A percentile compares a stretch with the other conserved stretches of the same genome.
phyloP scores from a whole-genome alignment of 2,888 invertebrate genomes.

The Netelia melanura region DNA sequence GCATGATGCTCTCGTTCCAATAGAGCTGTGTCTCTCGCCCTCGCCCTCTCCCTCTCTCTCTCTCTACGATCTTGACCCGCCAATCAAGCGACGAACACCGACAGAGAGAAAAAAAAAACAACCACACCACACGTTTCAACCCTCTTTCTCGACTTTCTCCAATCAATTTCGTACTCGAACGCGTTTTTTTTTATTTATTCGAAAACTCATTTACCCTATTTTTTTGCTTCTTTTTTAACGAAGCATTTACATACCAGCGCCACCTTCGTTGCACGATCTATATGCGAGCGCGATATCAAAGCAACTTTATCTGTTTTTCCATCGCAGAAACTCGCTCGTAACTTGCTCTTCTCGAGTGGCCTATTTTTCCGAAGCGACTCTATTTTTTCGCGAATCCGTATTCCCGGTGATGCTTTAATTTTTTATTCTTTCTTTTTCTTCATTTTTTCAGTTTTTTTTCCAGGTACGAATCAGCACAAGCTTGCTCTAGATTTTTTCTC shows the following conservation, averaged over 20 bases:
- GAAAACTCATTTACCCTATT: background rate
- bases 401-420: too few relatives aligned
- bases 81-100: constrained; percentile 17
- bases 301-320: constrained; percentile 52
- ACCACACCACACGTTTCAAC: constrained; percentile 26
- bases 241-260: too few relatives aligned
- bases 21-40: background rate
- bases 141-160: constrained; percentile 44
- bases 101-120: constrained; percentile 34
- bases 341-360: constrained; percentile 1
- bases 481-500: too few relatives aligned
- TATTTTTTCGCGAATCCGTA: too few relatives aligned
- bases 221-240: too few relatives aligned
- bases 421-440: too few relatives aligned
- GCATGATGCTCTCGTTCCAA: constrained; percentile 48
- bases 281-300: constrained; percentile 18
- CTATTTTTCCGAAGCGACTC: too few relatives aligned
- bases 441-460: too few relatives aligned
- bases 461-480: too few relatives aligned
- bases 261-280: too few relatives aligned
- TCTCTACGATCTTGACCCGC: constrained; percentile 45
- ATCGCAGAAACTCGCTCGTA: constrained; percentile 57
- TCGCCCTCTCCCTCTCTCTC: too few relatives aligned
- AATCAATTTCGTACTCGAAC: constrained; percentile 56
- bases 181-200: constrained; percentile 8